phyloP scores from a whole-genome alignment of 1,140 invertebrate species.

The Heliothis virescens region DNA sequence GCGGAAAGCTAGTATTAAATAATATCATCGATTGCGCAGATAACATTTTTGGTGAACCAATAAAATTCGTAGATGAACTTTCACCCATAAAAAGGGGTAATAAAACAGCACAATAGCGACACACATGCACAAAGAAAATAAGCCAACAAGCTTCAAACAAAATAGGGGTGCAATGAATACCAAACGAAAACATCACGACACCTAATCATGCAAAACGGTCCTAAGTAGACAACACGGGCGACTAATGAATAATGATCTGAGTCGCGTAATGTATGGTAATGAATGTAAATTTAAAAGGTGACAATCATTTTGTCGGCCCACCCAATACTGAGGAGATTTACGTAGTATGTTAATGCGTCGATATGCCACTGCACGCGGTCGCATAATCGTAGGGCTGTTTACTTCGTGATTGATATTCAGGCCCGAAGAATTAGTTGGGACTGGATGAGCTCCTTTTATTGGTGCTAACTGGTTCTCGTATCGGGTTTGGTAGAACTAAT shows the following conservation, averaged over 20 bases:
- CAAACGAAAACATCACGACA: constrained; percentile 71
- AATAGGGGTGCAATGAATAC: constrained; percentile 66
- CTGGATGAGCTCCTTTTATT: constrained; percentile 37
- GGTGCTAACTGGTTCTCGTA: constrained; percentile 7
- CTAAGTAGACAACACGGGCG: constrained; percentile 67
- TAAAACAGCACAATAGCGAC: constrained; percentile 38
- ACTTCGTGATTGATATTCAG: constrained; percentile 71
- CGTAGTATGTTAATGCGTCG: constrained; percentile 73
- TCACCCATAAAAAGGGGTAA: constrained; percentile 37
- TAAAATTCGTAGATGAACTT: constrained; percentile 6
- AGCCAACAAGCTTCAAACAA: constrained; percentile 56
- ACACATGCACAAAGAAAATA: constrained; percentile 58
- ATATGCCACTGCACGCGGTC: constrained; percentile 76
- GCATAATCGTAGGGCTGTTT: constrained; percentile 73
- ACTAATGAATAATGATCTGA: constrained; percentile 64
- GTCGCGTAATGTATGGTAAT: constrained; percentile 71
- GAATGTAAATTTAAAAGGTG: constrained; percentile 84
- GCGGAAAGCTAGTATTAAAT: no score
- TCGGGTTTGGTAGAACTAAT: neutral
- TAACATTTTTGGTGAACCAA: constrained; percentile 26
- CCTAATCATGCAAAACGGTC: constrained; percentile 75
- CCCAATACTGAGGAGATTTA: constrained; percentile 74
- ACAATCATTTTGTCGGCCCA: constrained; percentile 78
- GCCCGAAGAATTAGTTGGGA: constrained; percentile 28
- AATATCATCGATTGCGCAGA: neutral